A percentile compares a stretch with the other conserved stretches of the same genome.
phyloP scores from a whole-genome alignment of 2,888 invertebrate species.

The Calephelis perditalis region DNA sequence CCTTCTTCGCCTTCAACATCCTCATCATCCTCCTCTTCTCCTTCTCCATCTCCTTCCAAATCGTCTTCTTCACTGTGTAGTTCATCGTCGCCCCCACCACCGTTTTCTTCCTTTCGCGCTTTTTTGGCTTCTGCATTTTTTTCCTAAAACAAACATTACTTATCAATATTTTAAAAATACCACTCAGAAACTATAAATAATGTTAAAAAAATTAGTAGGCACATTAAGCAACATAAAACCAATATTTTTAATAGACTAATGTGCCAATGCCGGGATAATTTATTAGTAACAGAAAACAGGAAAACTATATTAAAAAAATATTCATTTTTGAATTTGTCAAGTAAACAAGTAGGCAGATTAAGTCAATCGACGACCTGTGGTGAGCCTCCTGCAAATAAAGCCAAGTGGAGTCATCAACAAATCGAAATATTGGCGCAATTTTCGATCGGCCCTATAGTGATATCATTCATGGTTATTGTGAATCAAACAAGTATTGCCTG shows the following conservation, averaged over 20 bases:
- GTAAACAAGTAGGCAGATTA: too few relatives aligned
- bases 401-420: neutral
- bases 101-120: constrained; percentile 89
- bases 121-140: constrained; percentile 87
- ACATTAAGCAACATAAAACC: too few relatives aligned
- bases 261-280: too few relatives aligned
- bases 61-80: constrained; percentile 82
- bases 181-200: too few relatives aligned
- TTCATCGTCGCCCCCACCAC: constrained; percentile 80
- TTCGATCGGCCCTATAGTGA: constrained; percentile 7
- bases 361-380: too few relatives aligned
- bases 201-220: too few relatives aligned
- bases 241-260: too few relatives aligned
- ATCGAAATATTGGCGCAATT: constrained; percentile 9
- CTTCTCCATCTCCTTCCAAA: constrained; percentile 79
- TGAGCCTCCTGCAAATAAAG: neutral
- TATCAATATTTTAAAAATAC: neutral
- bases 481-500: constrained; percentile 40
- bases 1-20: constrained; percentile 79
- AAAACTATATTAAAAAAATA: too few relatives aligned
- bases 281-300: too few relatives aligned
- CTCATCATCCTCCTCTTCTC: constrained; percentile 80
- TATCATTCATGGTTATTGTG: constrained; percentile 20
- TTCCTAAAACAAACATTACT: constrained; percentile 67
- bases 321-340: too few relatives aligned